A percentile compares a stretch with the other conserved stretches of the same genome.
These are phyloP conservation scores for Seriola dumerili DNA, from an alignment of 2,113 vertebrate genomes.

Conservation along the genomic window DNA sequence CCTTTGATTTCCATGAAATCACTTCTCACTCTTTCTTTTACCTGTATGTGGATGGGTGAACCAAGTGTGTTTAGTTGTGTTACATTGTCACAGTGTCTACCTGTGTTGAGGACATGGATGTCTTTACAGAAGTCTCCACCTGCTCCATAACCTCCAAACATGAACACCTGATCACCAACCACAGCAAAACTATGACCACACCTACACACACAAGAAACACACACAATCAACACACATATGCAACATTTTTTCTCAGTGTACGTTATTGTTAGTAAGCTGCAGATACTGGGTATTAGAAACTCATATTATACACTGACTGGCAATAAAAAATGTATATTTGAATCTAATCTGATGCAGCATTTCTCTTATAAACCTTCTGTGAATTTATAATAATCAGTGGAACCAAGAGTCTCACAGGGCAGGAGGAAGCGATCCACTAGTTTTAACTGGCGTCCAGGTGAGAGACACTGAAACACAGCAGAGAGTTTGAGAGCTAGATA, in stretches of 20 bases:
- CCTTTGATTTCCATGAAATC: no score
- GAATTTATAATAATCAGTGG: neutral
- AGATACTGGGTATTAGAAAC: neutral
- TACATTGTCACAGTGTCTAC: constrained; percentile 48
- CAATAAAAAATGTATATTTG: neutral
- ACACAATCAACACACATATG: constrained; percentile 1
- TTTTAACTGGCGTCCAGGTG: constrained; percentile 84
- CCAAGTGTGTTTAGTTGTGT: neutral
- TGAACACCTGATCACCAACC: constrained; percentile 81
- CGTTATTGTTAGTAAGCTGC: neutral
- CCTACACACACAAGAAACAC: constrained; percentile 59
- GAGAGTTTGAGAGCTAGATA: neutral
- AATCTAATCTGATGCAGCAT: neutral
- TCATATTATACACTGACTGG: neutral
- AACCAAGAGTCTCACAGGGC: constrained; percentile 73
- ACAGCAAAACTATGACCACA: constrained; percentile 75
- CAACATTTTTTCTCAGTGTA: neutral
- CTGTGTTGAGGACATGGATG: constrained; percentile 79
- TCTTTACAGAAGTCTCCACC: constrained; percentile 75
- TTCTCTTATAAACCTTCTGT: neutral
- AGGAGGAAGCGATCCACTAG: constrained; percentile 70
- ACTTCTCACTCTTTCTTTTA: no score
- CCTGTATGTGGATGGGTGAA: neutral
- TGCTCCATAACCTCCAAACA: constrained; percentile 77
- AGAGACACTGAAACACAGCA: constrained; percentile 77